A percentile compares a stretch with the other conserved stretches of the same genome.
phyloP scores from a whole-genome alignment of 2,888 invertebrate genomes.

The Ferdinandea cuprea region DNA sequence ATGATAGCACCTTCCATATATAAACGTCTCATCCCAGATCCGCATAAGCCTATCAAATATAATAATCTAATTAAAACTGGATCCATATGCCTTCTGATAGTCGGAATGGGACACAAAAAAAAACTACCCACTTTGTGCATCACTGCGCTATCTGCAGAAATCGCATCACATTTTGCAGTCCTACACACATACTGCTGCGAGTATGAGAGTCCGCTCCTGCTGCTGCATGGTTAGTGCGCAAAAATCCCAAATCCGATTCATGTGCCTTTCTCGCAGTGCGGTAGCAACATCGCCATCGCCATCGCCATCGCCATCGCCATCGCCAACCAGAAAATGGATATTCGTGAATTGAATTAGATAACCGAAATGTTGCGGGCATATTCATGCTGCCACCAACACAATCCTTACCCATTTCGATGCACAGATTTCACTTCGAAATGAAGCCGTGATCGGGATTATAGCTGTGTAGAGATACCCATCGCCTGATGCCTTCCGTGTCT shows the following conservation, averaged over 20 bases:
- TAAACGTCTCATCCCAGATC: conserved; percentile 18
- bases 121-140: conserved; percentile 37
- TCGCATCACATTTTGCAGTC: conserved; percentile 21
- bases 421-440: conserved; percentile 51
- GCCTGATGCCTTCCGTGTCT: conserved; percentile 18
- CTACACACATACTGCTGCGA: not conserved
- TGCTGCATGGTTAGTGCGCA: conserved; percentile 25
- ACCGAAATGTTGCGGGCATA: conserved; percentile 61
- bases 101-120: conserved; percentile 37
- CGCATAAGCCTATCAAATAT: conserved; percentile 57
- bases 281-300: not conserved
- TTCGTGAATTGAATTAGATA: conserved; percentile 71
- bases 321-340: conserved; percentile 41
- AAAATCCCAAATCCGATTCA: conserved; percentile 36
- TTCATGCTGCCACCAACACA: conserved; percentile 50
- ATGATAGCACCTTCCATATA: not conserved
- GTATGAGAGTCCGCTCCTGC: not conserved
- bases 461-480: conserved; percentile 21
- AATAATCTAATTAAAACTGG: conserved; percentile 68
- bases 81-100: conserved; percentile 22
- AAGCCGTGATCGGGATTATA: conserved; percentile 62
- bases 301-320: not conserved
- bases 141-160: conserved; percentile 59
- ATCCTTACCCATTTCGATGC: conserved; percentile 34
- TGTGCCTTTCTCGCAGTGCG: conserved; percentile 9